Percentiles rank a stretch among this genome's conserved stretches.
Conservation (phyloP, 2,888 invertebrate genomes). For the Drosophila fungiperda region DNA sequence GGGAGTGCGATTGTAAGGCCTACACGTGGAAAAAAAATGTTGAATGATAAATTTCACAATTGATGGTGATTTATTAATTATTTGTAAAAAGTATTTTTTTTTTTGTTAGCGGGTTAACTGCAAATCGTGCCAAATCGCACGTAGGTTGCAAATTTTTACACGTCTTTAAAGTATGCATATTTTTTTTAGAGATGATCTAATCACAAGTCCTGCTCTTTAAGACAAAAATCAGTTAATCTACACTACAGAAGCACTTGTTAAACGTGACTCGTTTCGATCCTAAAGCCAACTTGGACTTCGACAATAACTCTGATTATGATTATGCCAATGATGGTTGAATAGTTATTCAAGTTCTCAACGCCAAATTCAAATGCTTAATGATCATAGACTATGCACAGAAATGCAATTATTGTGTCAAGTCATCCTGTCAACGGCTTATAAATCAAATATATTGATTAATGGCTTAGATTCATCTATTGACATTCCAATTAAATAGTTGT, state of each 20-base stretch:
- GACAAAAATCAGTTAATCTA: slow-evolving; percentile 18
- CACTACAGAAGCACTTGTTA: slow-evolving; percentile 11
- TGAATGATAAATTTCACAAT: background rate
- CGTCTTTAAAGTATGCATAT: background rate
- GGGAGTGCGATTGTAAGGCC: slow-evolving; percentile 8
- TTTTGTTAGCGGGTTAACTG: background rate
- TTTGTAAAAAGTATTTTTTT: background rate
- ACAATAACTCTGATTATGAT: slow-evolving; percentile 5
- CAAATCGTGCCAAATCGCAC: slow-evolving; percentile 35
- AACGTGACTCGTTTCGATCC: slow-evolving; percentile 31
- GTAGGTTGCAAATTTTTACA: slow-evolving; percentile 22
- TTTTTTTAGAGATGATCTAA: slow-evolving; percentile 5
- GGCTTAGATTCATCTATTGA: background rate
- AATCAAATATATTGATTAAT: background rate
- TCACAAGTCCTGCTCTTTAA: background rate
- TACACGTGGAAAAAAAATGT: background rate
- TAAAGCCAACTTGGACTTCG: slow-evolving; percentile 16
- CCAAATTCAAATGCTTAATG: slow-evolving; percentile 20
- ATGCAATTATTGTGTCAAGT: background rate
- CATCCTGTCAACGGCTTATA: background rate
- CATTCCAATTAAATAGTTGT: background rate
- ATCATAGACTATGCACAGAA: slow-evolving; percentile 16
- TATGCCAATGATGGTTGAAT: slow-evolving; percentile 46
- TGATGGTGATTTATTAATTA: background rate
- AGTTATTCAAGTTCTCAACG: slow-evolving; percentile 12